Base-by-base conservation (phyloP, 2,113 vertebrate genomes). In the Gasterosteus nipponicus region DNA sequence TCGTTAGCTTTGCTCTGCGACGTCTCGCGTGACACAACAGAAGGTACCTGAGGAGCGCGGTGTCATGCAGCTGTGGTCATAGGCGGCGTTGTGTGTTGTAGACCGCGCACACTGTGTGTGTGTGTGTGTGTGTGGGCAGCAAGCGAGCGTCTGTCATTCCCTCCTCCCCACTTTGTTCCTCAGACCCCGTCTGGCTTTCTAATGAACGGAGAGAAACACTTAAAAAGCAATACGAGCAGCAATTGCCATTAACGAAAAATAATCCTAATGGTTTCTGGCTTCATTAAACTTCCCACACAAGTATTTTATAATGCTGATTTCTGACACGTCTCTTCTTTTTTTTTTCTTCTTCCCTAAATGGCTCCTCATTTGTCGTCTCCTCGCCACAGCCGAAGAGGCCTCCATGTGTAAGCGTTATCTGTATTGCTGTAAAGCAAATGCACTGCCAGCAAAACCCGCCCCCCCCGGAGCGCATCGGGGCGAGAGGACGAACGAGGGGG, bases 121-220 rank as follows among this genome's bases (percentile, higher is more conserved):
- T 35, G 26, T 29, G 14, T 63, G 53, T 61, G 6, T 61, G 57
- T 56, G 73, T 82, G 77, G 46, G 49, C 77, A 29, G 18, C 51
- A 58, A 65, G 49, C 29, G 62, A 75, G 59, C 59, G 78, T 81
- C 60, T 82, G 80, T 82, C 80, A 49, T 79, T 85, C 73, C 41
- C 69, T 31, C 51, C 41, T 68, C 19, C 38, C 47, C 77, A 59
- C 77, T 82, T 67, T 85, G 75, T 81, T 77, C 78, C 75, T 76
- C 38, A 22, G 33, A 83, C 58, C 49, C 49, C 80, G 77, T 75
- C 76, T 80, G 70, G 79, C 47, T 78, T 85, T 88, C 86, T 88
- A 89, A 85, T 87, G 86, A 83, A 81, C 11, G 73, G 81, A 87
- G 86, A 87, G 76, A 73, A 90, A 82, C 82, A 87, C 83, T 88